A percentile compares a stretch with the other conserved stretches of the same genome.
phyloP scores from a whole-genome alignment of 2,888 invertebrate species.

The Gari tellinella region DNA sequence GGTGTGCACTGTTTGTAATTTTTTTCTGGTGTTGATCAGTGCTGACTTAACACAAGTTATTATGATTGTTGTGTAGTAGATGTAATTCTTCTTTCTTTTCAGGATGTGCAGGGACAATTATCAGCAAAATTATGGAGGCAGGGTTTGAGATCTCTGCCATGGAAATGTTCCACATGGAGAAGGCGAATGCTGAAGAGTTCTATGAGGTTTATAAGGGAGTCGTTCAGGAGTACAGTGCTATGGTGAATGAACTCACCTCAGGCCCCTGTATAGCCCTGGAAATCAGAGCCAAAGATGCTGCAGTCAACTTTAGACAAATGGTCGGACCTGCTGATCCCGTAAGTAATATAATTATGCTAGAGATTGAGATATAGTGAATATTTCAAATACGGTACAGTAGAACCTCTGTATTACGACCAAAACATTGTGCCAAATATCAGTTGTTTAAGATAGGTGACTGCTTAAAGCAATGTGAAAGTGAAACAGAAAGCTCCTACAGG shows the following conservation, averaged over 20 bases:
- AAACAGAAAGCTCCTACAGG: too few species aligned
- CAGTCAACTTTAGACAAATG: conserved; percentile 90
- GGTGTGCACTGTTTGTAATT: too few species aligned
- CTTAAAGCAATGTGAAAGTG: too few species aligned
- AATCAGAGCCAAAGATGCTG: conserved; percentile 85
- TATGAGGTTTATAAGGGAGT: conserved; percentile 96
- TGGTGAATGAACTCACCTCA: conserved; percentile 93
- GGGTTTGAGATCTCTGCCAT: conserved; percentile 92
- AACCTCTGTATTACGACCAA: too few species aligned
- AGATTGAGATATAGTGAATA: too few species aligned
- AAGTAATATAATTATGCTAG: conserved; percentile 80
- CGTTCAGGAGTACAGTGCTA: conserved; percentile 85
- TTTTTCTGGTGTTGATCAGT: too few species aligned
- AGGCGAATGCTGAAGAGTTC: conserved; percentile 94
- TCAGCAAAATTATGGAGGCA: conserved; percentile 90
- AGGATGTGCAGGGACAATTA: conserved; percentile 88
- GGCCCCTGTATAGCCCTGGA: conserved; percentile 95
- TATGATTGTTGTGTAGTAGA: too few species aligned
- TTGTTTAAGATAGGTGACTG: too few species aligned
- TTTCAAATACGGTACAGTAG: too few species aligned
- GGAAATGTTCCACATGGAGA: conserved; percentile 90
- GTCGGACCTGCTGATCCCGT: conserved; percentile 97
- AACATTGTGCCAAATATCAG: too few species aligned
- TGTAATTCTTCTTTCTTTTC: conserved; percentile 24
- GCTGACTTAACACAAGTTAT: too few species aligned